Evolutionary conservation across 2,888 invertebrate species (phyloP), one percentile per base, ranked within the genome.

Genomic region (Itoplectis maculator): DNA sequence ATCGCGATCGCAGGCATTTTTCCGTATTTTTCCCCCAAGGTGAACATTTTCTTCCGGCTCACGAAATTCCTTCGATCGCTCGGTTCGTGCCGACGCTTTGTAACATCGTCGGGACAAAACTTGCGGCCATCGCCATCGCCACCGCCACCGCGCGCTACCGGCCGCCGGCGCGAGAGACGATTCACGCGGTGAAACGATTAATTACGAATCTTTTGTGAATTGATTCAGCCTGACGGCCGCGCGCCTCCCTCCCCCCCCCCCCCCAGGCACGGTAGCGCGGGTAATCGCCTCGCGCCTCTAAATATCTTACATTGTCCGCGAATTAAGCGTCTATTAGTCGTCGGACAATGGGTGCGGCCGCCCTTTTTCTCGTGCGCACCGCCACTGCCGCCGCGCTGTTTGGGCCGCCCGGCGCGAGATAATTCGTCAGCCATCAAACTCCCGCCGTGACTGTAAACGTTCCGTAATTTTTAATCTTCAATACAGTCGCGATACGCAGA

Each of bases 121-220:
- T n/a, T n/a, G n/a, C n/a, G n/a, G n/a, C n/a, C n/a, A n/a, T n/a
- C n/a, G n/a, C n/a, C n/a, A n/a, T n/a, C n/a, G n/a, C n/a, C n/a
- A n/a, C n/a, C n/a, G n/a, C n/a, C n/a, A n/a, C 37, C 66, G 18
- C 35, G 6, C 45, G 45, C 40, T 56, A 9, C 45, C 29, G 18
- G 42, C 49, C 11, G 61, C 66, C 66, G 66, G 42, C n/a, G 65
- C 59, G 9, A 8, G 37, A n/a, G n/a, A n/a, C n/a, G n/a, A 40
- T 75, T 79, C 88, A n/a, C n/a, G 92, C 92, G 91, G 92, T 90
- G 89, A 91, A 88, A 88, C 89, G 89, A 90, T 89, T 92, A 92
- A 92, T 92, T 92, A 91, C 88, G 90, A 92, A 89, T 92, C 92
- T 92, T 92, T 92, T 92, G 92, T 92, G 91, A 92, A 91, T 89